Evolutionary conservation across 2,888 invertebrate species (phyloP).

Genomic region (Watsonalla binaria): DNA sequence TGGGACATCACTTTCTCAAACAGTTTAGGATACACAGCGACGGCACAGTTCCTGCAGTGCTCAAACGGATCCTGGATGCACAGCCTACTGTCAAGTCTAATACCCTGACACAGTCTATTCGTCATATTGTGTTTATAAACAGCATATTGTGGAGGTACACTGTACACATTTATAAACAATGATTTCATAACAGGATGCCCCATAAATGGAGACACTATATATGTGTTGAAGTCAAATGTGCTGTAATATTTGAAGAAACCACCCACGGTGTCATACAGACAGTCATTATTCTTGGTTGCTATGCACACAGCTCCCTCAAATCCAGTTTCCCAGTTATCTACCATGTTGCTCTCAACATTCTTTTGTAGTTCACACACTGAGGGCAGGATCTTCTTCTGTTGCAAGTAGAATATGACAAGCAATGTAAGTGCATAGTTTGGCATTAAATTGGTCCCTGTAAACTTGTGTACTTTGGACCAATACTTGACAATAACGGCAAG

Average conservation of each 20-base stretch:
- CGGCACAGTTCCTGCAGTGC: constrained; percentile 69
- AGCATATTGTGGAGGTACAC: constrained; percentile 40
- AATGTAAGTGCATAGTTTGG: constrained; percentile 83
- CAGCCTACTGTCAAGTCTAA: constrained; percentile 49
- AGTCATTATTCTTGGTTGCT: constrained; percentile 29
- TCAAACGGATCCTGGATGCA: constrained; percentile 83
- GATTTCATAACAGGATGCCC: constrained; percentile 65
- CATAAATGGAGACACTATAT: constrained; percentile 79
- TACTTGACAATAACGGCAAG: constrained; percentile 84
- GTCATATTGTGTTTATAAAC: constrained; percentile 47
- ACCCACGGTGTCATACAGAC: constrained; percentile 71
- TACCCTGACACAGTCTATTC: constrained; percentile 22
- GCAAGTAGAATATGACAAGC: constrained; percentile 84
- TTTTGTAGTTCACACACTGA: constrained; percentile 69
- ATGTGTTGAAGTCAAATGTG: constrained; percentile 72
- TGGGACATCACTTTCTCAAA: constrained; percentile 19
- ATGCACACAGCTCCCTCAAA: constrained; percentile 48
- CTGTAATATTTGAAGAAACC: constrained; percentile 83
- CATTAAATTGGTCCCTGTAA: constrained; percentile 77
- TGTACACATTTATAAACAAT: constrained; percentile 37
- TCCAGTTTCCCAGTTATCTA: constrained; percentile 80
- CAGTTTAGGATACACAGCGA: constrained; percentile 31
- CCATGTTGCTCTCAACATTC: constrained; percentile 25
- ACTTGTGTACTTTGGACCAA: constrained; percentile 82
- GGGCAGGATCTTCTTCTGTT: constrained; percentile 79